Conservation (phyloP, 2,797 vertebrate genomes). For the Hypotaenidia okinawae region DNA sequence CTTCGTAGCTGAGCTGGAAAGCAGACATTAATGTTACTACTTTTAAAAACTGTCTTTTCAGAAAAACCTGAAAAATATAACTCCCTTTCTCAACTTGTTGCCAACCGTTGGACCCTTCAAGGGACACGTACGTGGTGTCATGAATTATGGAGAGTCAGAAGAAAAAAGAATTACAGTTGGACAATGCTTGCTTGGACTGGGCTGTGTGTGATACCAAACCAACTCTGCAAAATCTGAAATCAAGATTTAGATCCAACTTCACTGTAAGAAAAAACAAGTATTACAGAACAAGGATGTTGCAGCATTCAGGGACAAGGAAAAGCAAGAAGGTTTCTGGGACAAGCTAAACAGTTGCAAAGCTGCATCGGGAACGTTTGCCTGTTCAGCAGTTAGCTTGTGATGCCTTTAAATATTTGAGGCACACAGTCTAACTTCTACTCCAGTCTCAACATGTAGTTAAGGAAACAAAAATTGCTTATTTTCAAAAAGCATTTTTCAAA, state of each 20-base stretch:
- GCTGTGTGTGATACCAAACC: background rate
- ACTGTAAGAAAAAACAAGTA: background rate
- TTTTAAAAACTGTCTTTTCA: background rate
- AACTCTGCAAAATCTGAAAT: background rate
- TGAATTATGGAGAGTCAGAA: background rate
- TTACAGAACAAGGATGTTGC: background rate
- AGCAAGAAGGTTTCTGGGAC: background rate
- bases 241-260: background rate
- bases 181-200: background rate
- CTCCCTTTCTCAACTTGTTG: background rate
- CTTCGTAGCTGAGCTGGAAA: conserved; percentile 88
- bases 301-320: background rate
- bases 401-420: background rate
- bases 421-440: background rate
- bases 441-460: background rate
- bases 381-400: background rate
- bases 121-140: background rate
- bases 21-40: background rate
- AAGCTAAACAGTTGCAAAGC: background rate
- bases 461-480: background rate
- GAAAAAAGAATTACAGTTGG: background rate
- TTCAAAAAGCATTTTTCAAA: background rate
- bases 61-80: background rate
- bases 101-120: background rate
- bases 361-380: background rate